Evolutionary conservation across 35 echinoderm and acorn worm genomes (phyloP).

Genomic region (Lytechinus pictus): DNA sequence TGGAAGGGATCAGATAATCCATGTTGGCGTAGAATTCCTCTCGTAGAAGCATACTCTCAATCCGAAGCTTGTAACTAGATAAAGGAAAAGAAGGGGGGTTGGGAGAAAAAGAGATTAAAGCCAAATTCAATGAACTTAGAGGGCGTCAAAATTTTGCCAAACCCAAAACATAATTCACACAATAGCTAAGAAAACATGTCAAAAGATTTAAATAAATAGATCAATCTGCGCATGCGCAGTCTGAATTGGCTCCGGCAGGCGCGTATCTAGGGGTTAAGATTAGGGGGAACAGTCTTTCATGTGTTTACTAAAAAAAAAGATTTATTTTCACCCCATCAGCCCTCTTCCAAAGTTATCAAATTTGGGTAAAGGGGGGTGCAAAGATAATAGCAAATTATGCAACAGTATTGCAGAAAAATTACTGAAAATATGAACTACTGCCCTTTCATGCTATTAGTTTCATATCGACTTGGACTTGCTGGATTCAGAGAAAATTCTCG

Average conservation of each 20-base stretch:
- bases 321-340: too few relatives aligned
- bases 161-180: background rate
- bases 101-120: too few relatives aligned
- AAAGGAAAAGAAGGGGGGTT: background rate
- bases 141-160: background rate
- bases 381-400: background rate
- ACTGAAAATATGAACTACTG: too few relatives aligned
- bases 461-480: too few relatives aligned
- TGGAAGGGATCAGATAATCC: constrained; percentile 86
- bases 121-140: background rate
- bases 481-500: background rate
- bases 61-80: constrained; percentile 81
- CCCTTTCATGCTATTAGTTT: too few relatives aligned
- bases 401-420: background rate
- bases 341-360: too few relatives aligned
- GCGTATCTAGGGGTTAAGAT: too few relatives aligned
- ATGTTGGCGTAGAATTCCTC: constrained; percentile 91
- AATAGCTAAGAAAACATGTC: background rate
- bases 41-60: constrained; percentile 93
- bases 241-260: too few relatives aligned
- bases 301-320: too few relatives aligned
- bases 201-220: background rate
- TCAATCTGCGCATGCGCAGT: background rate
- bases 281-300: too few relatives aligned
- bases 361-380: too few relatives aligned